These are phyloP conservation scores for Sorex fumeus DNA, from an alignment of 2,113 vertebrate genomes.

Conservation along the genomic window DNA sequence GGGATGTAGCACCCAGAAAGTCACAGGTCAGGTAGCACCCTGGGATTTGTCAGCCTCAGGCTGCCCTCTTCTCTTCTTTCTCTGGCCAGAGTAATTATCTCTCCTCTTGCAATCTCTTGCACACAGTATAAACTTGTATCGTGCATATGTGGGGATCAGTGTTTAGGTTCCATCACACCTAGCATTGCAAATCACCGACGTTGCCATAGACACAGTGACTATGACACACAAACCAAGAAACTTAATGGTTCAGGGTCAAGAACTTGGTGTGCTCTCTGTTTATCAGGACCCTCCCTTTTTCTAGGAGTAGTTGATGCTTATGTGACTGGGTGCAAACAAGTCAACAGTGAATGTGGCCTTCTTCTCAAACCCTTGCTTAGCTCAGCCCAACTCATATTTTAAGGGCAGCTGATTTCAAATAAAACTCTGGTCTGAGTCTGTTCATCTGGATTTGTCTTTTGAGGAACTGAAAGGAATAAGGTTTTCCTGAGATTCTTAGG, in stretches of 20 bases:
- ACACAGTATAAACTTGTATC: background rate
- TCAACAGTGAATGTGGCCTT: background rate
- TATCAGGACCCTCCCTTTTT: background rate
- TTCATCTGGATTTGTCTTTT: slow-evolving; percentile 18
- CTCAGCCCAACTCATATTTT: background rate
- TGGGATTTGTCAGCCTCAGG: background rate
- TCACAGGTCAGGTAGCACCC: background rate
- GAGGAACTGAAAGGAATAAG: slow-evolving; percentile 58
- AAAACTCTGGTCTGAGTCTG: background rate
- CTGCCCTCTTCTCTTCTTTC: background rate
- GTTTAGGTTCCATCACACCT: background rate
- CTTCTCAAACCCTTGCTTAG: background rate
- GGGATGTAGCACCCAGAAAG: background rate
- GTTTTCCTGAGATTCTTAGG: slow-evolving; percentile 55
- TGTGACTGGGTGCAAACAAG: background rate
- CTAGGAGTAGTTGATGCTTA: background rate
- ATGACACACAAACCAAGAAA: background rate
- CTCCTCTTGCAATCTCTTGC: background rate
- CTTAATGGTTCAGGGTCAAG: background rate
- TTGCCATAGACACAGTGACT: background rate
- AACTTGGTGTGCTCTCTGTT: background rate
- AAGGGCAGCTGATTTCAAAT: slow-evolving; percentile 9
- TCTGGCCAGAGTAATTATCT: background rate
- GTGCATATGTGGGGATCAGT: background rate
- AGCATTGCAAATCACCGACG: background rate